Percentiles rank a stretch among this genome's conserved stretches.
Conservation (phyloP, 2,113 vertebrate genomes). For the Hyla sarda region DNA sequence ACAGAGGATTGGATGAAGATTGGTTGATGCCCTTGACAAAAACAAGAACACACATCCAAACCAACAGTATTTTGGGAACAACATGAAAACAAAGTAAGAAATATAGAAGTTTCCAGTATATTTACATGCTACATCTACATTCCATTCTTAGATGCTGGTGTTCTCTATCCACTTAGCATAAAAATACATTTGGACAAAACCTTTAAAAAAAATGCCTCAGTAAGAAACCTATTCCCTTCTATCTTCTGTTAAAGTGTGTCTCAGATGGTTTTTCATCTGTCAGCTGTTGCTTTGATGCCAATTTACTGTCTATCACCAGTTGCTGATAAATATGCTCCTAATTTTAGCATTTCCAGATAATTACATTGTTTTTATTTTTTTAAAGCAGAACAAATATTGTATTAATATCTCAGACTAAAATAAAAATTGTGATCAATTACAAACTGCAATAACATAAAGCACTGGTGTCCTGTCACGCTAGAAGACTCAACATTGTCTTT, state of each 20-base stretch:
- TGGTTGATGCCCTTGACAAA: too few relatives aligned
- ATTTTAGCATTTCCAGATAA: not conserved
- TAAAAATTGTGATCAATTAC: not conserved
- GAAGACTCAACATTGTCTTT: not conserved
- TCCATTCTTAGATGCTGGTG: too few relatives aligned
- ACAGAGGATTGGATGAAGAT: too few relatives aligned
- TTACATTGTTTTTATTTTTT: not conserved
- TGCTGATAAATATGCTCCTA: not conserved
- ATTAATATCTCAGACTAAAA: not conserved
- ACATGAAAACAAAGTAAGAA: too few relatives aligned
- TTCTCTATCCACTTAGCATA: too few relatives aligned
- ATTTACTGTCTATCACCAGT: slow-evolving; percentile 6
- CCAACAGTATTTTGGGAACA: too few relatives aligned
- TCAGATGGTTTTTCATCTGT: slow-evolving; percentile 27
- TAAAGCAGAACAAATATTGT: not conserved
- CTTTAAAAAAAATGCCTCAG: not conserved
- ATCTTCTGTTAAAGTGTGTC: not conserved
- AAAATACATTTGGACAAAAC: too few relatives aligned
- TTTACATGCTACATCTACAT: too few relatives aligned
- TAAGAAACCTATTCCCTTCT: not conserved
- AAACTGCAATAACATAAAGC: not conserved
- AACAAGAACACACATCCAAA: too few relatives aligned
- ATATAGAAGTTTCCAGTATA: too few relatives aligned
- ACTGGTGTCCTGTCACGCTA: not conserved
- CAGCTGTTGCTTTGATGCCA: not conserved